Evolutionary conservation across 2,888 invertebrate genomes (phyloP), one percentile per base, ranked within the genome.

Genomic region (Hermaeophaga mercurialis): DNA sequence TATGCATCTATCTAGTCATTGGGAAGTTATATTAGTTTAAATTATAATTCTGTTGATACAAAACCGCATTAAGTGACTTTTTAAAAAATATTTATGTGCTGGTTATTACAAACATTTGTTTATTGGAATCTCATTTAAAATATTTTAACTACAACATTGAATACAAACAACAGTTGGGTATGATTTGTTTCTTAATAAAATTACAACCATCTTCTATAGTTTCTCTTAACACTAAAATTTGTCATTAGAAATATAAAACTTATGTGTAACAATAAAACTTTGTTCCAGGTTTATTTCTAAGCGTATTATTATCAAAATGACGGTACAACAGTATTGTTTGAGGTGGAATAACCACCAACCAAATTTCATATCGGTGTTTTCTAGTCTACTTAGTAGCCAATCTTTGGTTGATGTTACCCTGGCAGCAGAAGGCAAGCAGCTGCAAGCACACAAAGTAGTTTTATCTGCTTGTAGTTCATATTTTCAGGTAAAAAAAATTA

Each of bases 271-370:
- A 3, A 22, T 22, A n/a, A 43, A 24, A 43, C 26, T n/a, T 41
- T 41, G 17, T 17, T 38, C 8, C 22, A 41, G 11, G 3, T 19
- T 41, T 41, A 19, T 19, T 39, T 39, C n/a, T 28, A 18, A 31
- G 19, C n/a, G 1, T 24, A 6, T 33, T 17, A 28, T 6, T 14
- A 22, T 11, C 8, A 62, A 56, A 52, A 78, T 78, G 78, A 71
- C 78, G 53, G 77, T 77, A 73, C 78, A 78, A 70, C 78, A 78
- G 68, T 78, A 78, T 68, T 78, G 78, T 70, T 71, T 79, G 58
- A 80, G 93, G 70, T 94, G 94, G 94, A 94, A 94, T 80, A 93
- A 94, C 82, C 94, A 94, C 81, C 93, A 93, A 75, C 92, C 92
- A 47, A 94, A 94, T 78, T 91, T 94, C 76, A 91, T 94, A 71